Percentiles rank a stretch among this genome's conserved stretches.
phyloP scores from a whole-genome alignment of 2,888 invertebrate species.

The Campopleginae sp. region DNA sequence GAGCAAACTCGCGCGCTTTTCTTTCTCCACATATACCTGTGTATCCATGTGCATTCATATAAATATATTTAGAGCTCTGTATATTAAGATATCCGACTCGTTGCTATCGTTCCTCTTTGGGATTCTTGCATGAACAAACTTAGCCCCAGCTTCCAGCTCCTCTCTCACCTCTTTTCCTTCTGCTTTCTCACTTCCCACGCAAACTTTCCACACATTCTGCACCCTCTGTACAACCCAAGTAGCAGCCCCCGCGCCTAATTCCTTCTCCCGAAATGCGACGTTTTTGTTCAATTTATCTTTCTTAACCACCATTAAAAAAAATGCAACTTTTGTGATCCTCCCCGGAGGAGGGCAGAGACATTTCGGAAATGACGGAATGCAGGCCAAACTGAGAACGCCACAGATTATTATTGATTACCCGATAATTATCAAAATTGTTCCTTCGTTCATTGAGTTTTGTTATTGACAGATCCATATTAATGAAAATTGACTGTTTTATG shows the following conservation, averaged over 20 bases:
- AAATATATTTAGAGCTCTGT: background rate
- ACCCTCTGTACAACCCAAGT: conserved; percentile 45
- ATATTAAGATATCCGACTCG: background rate
- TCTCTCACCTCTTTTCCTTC: conserved; percentile 14
- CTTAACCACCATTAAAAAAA: conserved; percentile 31
- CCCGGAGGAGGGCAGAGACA: background rate
- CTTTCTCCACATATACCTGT: background rate
- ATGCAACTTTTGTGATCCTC: background rate
- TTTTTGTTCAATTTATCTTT: conserved; percentile 62
- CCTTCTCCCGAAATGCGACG: conserved; percentile 47
- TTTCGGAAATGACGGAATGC: conserved; percentile 1
- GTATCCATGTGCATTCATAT: background rate
- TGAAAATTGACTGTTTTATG: background rate
- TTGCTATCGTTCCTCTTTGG: conserved; percentile 35
- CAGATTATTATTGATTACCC: background rate
- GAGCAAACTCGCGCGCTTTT: conserved; percentile 67
- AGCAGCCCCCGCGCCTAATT: conserved; percentile 40
- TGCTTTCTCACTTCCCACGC: conserved; percentile 8
- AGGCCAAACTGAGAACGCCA: background rate
- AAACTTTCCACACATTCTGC: background rate
- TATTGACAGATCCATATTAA: no score
- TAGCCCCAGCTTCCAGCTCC: conserved; percentile 42
- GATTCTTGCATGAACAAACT: conserved; percentile 41
- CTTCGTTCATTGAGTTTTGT: background rate
- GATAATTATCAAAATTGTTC: background rate